Evolutionary conservation across 2,797 vertebrate species (phyloP), one percentile per base, ranked within the genome.

Genomic region (Synaphobranchus kaupii): DNA sequence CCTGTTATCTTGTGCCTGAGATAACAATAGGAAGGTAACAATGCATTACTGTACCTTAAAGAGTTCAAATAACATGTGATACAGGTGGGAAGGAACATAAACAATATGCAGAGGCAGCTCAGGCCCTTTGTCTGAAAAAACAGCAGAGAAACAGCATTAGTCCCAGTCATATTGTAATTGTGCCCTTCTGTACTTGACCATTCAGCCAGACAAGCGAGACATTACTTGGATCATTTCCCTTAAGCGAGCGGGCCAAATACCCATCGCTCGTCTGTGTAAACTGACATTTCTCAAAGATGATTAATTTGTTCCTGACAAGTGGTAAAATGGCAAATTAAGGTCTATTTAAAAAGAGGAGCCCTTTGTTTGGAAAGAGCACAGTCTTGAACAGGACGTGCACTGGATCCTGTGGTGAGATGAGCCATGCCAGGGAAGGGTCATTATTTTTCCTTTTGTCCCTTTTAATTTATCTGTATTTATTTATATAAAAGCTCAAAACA

Each of bases 21-120:
- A 83, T 58, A 68, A 58, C 78, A 80, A 60, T 78, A 84, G 48
- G 56, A 76, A 4, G 28, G 6, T 47, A 22, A 48, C 8, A 54
- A 34, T 83, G 47, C 3, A 15, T 10, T 63, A 63, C 85, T 34
- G 28, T 96, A 99, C 99, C 98, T 99, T 99, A 91, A 99, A 99
- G 56, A 99, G 97, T 92, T 99, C 98, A 94, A 99, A 99, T 84
- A 99, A 95, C 97, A 99, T 99, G 84, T 99, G 98, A 92, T 99
- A 99, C 54, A 99, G 98, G 90, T 99, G 99, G 52, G 99, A 99
- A 0, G 99, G 98, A 84, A 99, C 98, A 0, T 99, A 99, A 0
- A 99, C 99, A 0, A 99, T 98, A 90, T 94, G 95, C 88, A 99
- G 95, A 50, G 97, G 96, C 28, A 97, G 93, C 84, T 90, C 94